Base-by-base conservation (phyloP, 2,888 invertebrate species). In the Apamea monoglypha region DNA sequence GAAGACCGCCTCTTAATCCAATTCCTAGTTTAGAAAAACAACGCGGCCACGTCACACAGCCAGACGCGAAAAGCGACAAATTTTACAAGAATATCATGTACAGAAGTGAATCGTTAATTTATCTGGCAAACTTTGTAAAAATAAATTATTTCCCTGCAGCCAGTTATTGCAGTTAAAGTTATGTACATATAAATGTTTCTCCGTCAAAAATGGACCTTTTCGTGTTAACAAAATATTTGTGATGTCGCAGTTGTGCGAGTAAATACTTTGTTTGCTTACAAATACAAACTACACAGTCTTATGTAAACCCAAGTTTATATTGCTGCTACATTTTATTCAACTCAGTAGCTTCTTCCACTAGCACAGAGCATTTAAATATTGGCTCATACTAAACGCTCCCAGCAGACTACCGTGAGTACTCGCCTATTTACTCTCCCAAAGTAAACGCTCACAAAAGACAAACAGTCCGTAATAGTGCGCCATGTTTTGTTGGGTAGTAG, bases 401-500 rank as follows among this genome's bases (percentile, higher is more conserved):
- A 56, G 47, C 3, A 16, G 44, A 63, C 50, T 76, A 16, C 8
- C 21, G 36, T 64, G 29, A 53, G 59, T 40, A 47, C 81, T 85
- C 21, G 44, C 44, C 50, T 80, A 36, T 80, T 82, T 80, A 80
- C 69, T 73, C 32, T 69, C 36, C 10, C 14, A 44, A 44, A 66
- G 71, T 59, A 75, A 82, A 72, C 71, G 68, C 16, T 6, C 18
- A 63, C 68, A 72, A 77, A 74, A 84, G 67, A 64, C 63, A 86
- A 74, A 74, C 74, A 72, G 36, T 73, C 14, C 44, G 53, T 53
- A 74, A 74, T 71, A 81, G 70, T 56, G 50, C 25, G 53, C 64
- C 4, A 68, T 74, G 64, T 86, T 72, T 64, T 70, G 64, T 80
- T 21, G 68, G 21, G n/a, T 18, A 68, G 50, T 80, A 59, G 64